phyloP scores from a whole-genome alignment of 2,113 vertebrate genomes.

The Tupaia chinensis region DNA sequence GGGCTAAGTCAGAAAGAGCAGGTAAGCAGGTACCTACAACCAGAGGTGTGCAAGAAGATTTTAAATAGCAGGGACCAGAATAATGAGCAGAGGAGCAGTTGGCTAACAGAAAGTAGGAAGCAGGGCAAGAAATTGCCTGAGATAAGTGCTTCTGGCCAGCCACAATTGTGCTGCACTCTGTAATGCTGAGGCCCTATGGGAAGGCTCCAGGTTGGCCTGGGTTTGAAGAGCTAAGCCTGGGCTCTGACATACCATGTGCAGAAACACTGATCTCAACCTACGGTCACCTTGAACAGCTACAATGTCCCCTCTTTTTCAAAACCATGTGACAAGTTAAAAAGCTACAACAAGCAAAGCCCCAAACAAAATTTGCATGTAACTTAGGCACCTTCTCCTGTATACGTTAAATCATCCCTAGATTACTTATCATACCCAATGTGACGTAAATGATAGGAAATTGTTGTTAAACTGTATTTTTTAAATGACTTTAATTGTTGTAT shows the following conservation, averaged over 20 bases:
- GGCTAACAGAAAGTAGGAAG: background rate
- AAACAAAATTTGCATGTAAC: background rate
- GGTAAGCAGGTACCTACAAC: background rate
- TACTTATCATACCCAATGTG: too few relatives aligned
- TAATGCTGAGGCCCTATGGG: too few relatives aligned
- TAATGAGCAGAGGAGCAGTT: background rate
- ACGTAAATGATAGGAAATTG: too few relatives aligned
- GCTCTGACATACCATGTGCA: rapidly evolving
- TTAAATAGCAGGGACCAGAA: background rate
- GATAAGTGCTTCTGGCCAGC: background rate
- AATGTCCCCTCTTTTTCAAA: background rate
- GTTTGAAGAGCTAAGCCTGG: background rate
- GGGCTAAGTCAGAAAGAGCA: background rate
- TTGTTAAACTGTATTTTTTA: too few relatives aligned
- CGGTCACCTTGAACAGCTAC: rapidly evolving
- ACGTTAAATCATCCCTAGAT: too few relatives aligned
- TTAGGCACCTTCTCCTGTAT: too few relatives aligned
- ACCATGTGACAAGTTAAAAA: background rate
- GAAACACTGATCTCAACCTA: background rate
- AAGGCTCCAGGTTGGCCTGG: too few relatives aligned
- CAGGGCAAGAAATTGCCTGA: background rate
- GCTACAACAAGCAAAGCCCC: background rate
- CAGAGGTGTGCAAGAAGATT: background rate
- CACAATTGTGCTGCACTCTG: too few relatives aligned
- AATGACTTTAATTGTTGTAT: too few relatives aligned